Conservation (phyloP, 2,888 invertebrate genomes). For the Aleiodes testaceus region DNA sequence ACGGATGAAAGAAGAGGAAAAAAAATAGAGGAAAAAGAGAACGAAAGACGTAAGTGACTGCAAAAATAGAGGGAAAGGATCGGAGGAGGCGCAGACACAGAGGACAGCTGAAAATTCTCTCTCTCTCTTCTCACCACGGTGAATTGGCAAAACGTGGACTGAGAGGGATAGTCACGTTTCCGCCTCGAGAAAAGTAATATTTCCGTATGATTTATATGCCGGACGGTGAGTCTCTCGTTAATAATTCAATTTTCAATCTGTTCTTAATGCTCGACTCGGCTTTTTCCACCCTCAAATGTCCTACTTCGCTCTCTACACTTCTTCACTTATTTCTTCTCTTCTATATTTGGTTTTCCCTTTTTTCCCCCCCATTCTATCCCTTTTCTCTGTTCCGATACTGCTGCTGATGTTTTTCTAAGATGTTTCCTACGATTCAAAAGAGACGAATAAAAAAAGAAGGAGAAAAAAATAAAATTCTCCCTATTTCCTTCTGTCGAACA, state of each 20-base stretch:
- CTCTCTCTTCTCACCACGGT: not conserved
- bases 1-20: constrained; percentile 16
- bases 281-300: constrained; percentile 42
- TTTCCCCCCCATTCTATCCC: not conserved
- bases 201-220: constrained; percentile 63
- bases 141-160: constrained; percentile 31
- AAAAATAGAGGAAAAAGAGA: constrained; percentile 14
- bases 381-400: constrained; percentile 7
- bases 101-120: constrained; percentile 32
- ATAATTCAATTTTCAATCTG: constrained; percentile 67
- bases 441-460: not conserved
- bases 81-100: constrained; percentile 21
- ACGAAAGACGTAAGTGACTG: constrained; percentile 10
- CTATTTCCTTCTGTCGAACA: constrained; percentile 31
- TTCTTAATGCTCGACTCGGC: constrained; percentile 54
- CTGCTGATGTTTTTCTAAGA: constrained; percentile 32
- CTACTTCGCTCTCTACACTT: constrained; percentile 12
- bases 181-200: constrained; percentile 57
- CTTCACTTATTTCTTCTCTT: constrained; percentile 13
- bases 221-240: constrained; percentile 58
- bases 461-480: constrained; percentile 24
- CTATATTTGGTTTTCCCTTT: constrained; percentile 13
- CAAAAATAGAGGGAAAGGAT: constrained; percentile 16
- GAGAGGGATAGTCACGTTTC: constrained; percentile 51
- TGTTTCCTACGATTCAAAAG: constrained; percentile 9